Base-by-base conservation (phyloP, 2,797 vertebrate species). In the Allobates femoralis region DNA sequence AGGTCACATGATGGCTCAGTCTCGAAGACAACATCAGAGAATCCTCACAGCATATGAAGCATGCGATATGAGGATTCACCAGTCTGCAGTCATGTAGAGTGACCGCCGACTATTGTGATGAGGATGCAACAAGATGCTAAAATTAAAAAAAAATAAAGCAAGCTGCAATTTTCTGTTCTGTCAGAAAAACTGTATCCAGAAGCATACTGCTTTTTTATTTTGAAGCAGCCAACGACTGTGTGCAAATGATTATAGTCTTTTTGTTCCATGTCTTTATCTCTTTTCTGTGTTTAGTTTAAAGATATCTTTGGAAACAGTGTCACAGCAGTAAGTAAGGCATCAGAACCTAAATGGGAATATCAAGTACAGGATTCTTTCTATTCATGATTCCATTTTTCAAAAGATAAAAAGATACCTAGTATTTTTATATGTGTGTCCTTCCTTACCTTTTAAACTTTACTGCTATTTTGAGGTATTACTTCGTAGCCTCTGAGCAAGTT, bases 391-490 rank as follows among this genome's bases (percentile, higher is more conserved):
- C 75, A 71, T 60, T 71, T 79, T 34, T 56, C 58, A 69, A 78
- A 53, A 23, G 8, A 74, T 76, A 88, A 81, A 88, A 77, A 85
- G 84, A 81, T 32, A 88, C 8, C 23, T 58, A 26, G 60, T 69
- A 67, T 85, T 77, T 85, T 5, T 51, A 3, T 62, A 85, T 51
- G 64, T 46, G 21, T 81, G 88, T 90, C 86, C 82, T 86, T 41
- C 79, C 41, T 73, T 84, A 85, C 55, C 53, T 64, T 85, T 86
- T 88, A 89, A 90, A 89, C 81, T 90, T 58, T 55, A 86, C 55
- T 90, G 37, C 89, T 90, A 89, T 90, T 91, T 92, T 78, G 88
- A 90, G 83, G 84, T 75, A 83, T 85, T 87, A 69, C 51, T 85
- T 81, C 50, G 58, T 62, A 58, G 85, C 87, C 89, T 91, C 87